Evolutionary conservation across 1,140 invertebrate genomes (phyloP), one percentile per base, ranked within the genome.

Genomic region (Psilanteris sp.): DNA sequence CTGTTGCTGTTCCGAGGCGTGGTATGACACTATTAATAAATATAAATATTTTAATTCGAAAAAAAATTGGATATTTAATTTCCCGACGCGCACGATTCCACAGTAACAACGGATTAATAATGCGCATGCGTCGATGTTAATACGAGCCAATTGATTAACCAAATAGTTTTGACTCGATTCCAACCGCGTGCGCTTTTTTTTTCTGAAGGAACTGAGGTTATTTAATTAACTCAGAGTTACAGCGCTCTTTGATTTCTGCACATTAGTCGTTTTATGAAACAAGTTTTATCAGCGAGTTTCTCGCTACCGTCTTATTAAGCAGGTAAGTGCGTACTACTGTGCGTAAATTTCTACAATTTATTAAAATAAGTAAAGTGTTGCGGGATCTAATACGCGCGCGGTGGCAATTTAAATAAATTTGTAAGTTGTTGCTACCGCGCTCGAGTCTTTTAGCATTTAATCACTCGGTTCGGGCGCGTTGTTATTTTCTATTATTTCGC

Each of bases 281-380:
- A 44, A 59, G 66, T 70, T 70, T 70, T 70, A 61, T 59, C 54
- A 48, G 44, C 54, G 16, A 43, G 64, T 68, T 68, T 50, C 32
- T 68, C 20, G 66, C 54, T 52, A 44, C 54, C 66, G 66, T 59
- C 44, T 50, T 61, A 59, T 70, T 70, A 59, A 61, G 26, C 43
- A 52, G 54, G 43, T 54, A 61, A 70, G 66, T 68, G 34, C 8
- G 27, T 16, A 32, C 43, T 50, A 52, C 37, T 59, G 44, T 43
- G 27, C 44, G 64, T 39, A 39, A 18, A 24, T 37, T 48, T 59
- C 31, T 57, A 26, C 34, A 43, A 55, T 57, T 70, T 70, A 57
- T 59, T 39, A 44, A 50, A 59, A 59, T 34, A 55, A 67, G 14
- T 26, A 7, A 31, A 27, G 10, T 44, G 32, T 39, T 16, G 43